Conservation (phyloP, 2,113 vertebrate species). For the Lepus timidus region DNA sequence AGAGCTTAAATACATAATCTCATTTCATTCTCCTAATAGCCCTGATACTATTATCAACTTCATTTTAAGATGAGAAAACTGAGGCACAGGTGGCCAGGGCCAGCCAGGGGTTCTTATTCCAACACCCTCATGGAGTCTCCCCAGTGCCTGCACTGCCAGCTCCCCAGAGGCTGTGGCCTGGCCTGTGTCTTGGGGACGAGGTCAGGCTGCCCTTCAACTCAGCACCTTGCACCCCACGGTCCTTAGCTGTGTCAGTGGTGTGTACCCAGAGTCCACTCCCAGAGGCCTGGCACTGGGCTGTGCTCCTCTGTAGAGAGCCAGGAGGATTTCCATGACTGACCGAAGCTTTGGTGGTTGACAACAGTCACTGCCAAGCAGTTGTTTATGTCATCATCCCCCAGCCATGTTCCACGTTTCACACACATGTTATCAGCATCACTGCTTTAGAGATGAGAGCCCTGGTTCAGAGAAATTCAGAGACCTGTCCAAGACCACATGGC, state of each 20-base stretch:
- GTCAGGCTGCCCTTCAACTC: not conserved
- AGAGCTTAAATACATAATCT: not conserved
- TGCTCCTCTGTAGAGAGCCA: not conserved
- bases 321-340: not conserved
- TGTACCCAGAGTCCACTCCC: not conserved
- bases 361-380: not conserved
- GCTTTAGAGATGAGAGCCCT: not conserved
- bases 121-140: not conserved
- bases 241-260: not conserved
- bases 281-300: not conserved
- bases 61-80: constrained; percentile 28
- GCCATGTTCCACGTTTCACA: not conserved
- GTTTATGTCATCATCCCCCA: not conserved
- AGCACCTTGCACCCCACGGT: not conserved
- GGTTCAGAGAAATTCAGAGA: not conserved
- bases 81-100: not conserved
- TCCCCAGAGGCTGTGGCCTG: not conserved
- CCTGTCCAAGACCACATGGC: not conserved
- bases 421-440: not conserved
- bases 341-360: not conserved
- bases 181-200: not conserved
- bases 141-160: not conserved
- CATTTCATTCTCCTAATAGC: not conserved
- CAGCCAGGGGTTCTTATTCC: not conserved
- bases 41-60: not conserved